Evolutionary conservation across 2,113 vertebrate genomes (phyloP), one percentile per base, ranked within the genome.

Genomic region (Suricata suricatta): DNA sequence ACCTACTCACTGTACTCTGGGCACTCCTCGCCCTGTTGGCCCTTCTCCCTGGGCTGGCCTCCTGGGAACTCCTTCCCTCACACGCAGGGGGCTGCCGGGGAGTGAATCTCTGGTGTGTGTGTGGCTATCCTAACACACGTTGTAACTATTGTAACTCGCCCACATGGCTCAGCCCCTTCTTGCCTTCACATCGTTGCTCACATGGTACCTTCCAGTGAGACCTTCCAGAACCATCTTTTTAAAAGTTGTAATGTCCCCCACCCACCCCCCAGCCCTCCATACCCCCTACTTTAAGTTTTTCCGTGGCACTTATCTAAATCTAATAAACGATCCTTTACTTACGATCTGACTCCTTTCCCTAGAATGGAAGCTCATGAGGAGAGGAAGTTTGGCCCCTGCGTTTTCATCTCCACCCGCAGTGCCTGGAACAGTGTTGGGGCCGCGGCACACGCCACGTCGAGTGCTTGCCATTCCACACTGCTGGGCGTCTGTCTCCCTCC

Each of bases 381-480:
- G 10, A 27, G 52, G 79, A 16, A 47, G 44, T 47, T 19, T 29
- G 27, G 14, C 21, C 38, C 21, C 52, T 27, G 27, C 0, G 8
- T 68, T 15, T 23, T 54, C 44, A 15, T 21, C 17, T 81, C 63
- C 17, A 31, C 17, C 44, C 21, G 6, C 52, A 3, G 66, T 17
- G 21, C 52, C 79, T n/a, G 7, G 38, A 14, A 27, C 10, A 5
- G 9, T 1, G 50, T 6, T 21, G 7, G 79, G 89, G 27, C 15
- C 0, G 10, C 13, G 5, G 50, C 7, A 29, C 25, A 38, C 9
- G 17, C 23, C 7, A 25, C 3, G 2, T 38, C 12, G 41, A 15
- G 21, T 31, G 47, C 31, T 35, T 16, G 54, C 13, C 2, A 2
- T 63, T 14, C 54, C 54, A 1, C 2, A 2, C 4, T 7, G 81